These are phyloP conservation scores for Acanthoscelides obtectus DNA, from an alignment of 2,888 invertebrate species.

Conservation along the genomic window DNA sequence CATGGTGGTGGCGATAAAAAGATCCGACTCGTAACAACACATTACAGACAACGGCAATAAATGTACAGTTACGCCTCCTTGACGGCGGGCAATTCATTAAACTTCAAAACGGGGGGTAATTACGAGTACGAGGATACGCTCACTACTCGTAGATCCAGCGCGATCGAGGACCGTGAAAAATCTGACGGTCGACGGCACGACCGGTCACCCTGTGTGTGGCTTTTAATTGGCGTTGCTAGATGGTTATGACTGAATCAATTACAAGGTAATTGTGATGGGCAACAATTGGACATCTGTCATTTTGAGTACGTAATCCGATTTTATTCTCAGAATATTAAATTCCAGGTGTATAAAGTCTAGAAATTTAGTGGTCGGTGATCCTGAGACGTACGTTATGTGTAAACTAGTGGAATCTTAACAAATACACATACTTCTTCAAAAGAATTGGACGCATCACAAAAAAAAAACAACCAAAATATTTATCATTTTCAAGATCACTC, in stretches of 20 bases:
- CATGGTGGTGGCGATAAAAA: too few species aligned
- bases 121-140: not conserved
- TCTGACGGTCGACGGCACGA: not conserved
- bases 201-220: not conserved
- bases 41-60: not conserved
- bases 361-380: too few species aligned
- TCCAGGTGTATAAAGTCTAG: too few species aligned
- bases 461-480: too few species aligned
- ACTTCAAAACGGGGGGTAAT: not conserved
- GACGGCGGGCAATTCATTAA: not conserved
- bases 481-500: too few species aligned
- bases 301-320: not conserved
- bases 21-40: not conserved
- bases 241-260: not conserved
- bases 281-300: not conserved
- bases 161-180: not conserved
- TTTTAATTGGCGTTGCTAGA: not conserved
- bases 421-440: too few species aligned
- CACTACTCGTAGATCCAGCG: not conserved
- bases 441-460: too few species aligned
- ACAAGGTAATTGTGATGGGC: not conserved
- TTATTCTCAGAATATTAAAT: not conserved
- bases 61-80: not conserved
- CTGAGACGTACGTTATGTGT: too few species aligned
- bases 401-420: too few species aligned